Percentiles rank a stretch among this genome's conserved stretches.
These are phyloP conservation scores for Ptyas mucosa DNA, from an alignment of 2,113 vertebrate species.

Conservation along the genomic window DNA sequence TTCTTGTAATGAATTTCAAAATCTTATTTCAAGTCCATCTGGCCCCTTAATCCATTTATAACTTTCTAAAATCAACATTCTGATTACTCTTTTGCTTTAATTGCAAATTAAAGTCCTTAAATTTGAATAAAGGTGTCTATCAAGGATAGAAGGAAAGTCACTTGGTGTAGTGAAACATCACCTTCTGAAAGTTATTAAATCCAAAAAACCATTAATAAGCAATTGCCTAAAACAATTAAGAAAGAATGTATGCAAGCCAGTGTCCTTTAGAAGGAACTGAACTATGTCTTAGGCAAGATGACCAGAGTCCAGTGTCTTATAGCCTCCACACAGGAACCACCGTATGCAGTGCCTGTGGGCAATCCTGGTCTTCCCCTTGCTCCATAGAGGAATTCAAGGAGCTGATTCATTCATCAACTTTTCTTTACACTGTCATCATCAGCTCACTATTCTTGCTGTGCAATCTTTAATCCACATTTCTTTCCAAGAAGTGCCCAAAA, in stretches of 20 bases:
- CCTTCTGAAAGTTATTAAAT: not conserved
- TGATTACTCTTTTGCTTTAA: not conserved
- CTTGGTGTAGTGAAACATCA: not conserved
- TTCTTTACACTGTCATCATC: not conserved
- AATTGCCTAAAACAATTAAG: not conserved
- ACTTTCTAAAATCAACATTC: not conserved
- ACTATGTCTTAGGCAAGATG: not conserved
- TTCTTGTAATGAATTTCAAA: not conserved
- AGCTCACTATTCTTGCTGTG: not conserved
- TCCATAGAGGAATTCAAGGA: not conserved
- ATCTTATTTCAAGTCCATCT: not conserved
- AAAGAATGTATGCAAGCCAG: not conserved
- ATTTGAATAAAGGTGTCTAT: not conserved
- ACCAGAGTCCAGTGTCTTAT: not conserved
- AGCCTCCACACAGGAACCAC: not conserved
- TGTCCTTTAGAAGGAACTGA: not conserved
- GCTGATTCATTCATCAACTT: not conserved
- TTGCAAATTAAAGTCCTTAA: not conserved
- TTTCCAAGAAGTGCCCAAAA: not conserved
- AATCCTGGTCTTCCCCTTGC: not conserved
- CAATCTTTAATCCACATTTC: not conserved
- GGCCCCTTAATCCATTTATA: not conserved
- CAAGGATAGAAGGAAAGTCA: not conserved
- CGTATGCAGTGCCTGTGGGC: not conserved
- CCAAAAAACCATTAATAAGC: not conserved